Base-by-base conservation (phyloP, 2,888 invertebrate species). In the Ariolimax columbianus region DNA sequence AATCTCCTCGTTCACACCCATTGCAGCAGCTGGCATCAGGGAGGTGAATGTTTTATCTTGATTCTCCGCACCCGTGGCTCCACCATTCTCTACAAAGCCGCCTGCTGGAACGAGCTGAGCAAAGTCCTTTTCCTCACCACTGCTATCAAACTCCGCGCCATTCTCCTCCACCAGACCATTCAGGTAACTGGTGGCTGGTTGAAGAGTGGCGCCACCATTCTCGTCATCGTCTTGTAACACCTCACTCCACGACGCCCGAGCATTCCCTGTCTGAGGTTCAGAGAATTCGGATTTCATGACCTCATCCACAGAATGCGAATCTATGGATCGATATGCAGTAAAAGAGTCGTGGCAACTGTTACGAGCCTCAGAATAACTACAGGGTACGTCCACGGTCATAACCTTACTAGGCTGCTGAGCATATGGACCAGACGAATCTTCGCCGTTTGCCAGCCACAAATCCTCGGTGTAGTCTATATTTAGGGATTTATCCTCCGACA, bases 61-160 rank as follows among this genome's bases (percentile, higher is more conserved):
- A 43, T 59, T 59, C 3, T 68, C 84, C 23, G 36, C 79, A 14
- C 70, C 78, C 2, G 30, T 59, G 14, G 19, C 17, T 19, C 38
- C 75, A 9, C 80, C 68, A 68, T 47, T 33, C n/a, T 82, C 85
- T 26, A 82, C 82, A 82, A 47, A 85, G 55, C 81, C 78, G 14
- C 85, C 85, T 14, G 85, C 85, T 4, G 85, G 85, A 14, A 85
- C 82, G n/a, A 85, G 77, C 77, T 85, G 85, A 19, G 78, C 85
- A 78, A 85, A 85, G 33, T 85, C 85, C n/a, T 77, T 85, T n/a
- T 72, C 82, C 6, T 85, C 85, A 4, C 75, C 82, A 72, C 85
- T 75, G 47, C 77, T 82, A 33, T 73, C 59, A 63, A 85, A 75
- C 9, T 85, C 85, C 66, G 81, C 40, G 0, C 82, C 85, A 47